phyloP scores from a whole-genome alignment of 2,113 vertebrate genomes.

The Xiphorhynchus elegans region DNA sequence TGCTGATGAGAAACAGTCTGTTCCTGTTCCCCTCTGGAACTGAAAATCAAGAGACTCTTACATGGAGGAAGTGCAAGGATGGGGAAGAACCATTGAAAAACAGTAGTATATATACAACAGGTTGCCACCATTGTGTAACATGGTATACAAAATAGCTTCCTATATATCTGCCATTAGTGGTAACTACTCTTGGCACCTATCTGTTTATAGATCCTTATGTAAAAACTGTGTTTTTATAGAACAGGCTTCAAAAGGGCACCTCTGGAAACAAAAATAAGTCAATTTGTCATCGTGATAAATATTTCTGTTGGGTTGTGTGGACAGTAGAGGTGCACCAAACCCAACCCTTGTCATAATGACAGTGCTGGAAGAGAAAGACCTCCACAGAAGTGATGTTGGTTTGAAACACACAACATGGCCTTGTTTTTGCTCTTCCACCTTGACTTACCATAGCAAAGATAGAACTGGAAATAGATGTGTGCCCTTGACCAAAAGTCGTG shows the following conservation, averaged over 20 bases:
- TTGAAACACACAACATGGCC: not conserved
- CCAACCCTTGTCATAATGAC: not conserved
- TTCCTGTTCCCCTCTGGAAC: not conserved
- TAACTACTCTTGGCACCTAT: not conserved
- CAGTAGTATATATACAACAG: too few species aligned
- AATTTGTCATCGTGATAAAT: not conserved
- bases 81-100: not conserved
- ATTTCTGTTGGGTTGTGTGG: not conserved
- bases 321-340: not conserved
- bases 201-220: not conserved
- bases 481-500: not conserved
- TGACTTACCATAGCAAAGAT: not conserved
- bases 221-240: not conserved
- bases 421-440: not conserved
- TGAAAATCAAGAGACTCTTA: accelerated
- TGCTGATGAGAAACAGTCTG: not conserved
- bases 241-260: not conserved
- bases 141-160: not conserved
- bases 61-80: accelerated
- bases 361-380: not conserved
- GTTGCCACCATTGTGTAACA: accelerated
- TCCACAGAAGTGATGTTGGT: not conserved
- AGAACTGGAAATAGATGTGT: accelerated
- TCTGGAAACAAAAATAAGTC: not conserved
- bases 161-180: not conserved